phyloP scores from a whole-genome alignment of 2,888 invertebrate genomes.

The Odontocerum albicorne region DNA sequence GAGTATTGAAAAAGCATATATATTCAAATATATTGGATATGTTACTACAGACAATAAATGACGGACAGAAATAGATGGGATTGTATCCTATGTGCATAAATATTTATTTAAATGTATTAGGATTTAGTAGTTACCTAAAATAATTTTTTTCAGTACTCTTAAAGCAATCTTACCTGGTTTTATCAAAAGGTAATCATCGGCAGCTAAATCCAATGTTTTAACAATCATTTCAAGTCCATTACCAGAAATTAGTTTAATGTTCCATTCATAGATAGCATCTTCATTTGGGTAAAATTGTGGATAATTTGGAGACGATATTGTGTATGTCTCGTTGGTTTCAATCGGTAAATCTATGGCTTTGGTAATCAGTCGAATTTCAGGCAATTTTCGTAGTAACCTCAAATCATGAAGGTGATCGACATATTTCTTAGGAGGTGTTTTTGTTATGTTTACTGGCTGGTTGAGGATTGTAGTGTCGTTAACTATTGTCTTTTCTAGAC shows the following conservation, averaged over 20 bases:
- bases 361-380: too few relatives aligned
- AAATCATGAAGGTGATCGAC: too few relatives aligned
- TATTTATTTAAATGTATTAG: neutral
- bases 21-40: neutral
- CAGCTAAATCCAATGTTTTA: slow-evolving; percentile 47
- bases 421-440: too few relatives aligned
- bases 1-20: too few relatives aligned
- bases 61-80: neutral
- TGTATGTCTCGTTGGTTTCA: too few relatives aligned
- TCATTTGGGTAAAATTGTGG: slow-evolving; percentile 22
- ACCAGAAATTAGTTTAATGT: slow-evolving; percentile 38
- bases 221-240: slow-evolving; percentile 51
- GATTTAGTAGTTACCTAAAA: neutral
- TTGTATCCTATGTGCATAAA: too few relatives aligned
- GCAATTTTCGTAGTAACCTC: too few relatives aligned
- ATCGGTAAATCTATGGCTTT: too few relatives aligned
- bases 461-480: too few relatives aligned
- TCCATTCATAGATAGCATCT: slow-evolving; percentile 7
- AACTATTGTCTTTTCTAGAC: too few relatives aligned
- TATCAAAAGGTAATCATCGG: slow-evolving; percentile 49
- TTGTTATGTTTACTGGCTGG: too few relatives aligned
- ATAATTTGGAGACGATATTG: slow-evolving; percentile 14
- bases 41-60: neutral
- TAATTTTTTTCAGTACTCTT: neutral
- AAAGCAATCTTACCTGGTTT: slow-evolving; percentile 47